Evolutionary conservation across 2,113 vertebrate species (phyloP).

Genomic region (Elephas maximus): DNA sequence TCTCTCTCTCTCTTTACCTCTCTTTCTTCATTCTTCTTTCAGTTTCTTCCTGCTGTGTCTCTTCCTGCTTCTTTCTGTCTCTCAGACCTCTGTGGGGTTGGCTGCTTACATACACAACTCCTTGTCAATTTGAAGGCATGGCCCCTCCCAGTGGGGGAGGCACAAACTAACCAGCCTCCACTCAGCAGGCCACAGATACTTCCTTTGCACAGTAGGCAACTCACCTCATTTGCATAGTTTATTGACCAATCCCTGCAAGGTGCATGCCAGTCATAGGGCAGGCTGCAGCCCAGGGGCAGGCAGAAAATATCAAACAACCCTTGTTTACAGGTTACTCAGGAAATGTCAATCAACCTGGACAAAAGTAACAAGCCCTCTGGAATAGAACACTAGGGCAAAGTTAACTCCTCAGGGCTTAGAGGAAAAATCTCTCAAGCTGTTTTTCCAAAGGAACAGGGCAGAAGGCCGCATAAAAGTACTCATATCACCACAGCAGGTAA

Average conservation of each 20-base stretch:
- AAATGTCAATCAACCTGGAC: background rate
- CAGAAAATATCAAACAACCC: background rate
- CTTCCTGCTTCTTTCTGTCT: background rate
- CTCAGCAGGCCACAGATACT: background rate
- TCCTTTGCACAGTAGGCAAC: background rate
- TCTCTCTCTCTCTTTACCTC: too few relatives aligned
- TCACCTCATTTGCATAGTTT: background rate
- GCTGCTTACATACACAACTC: background rate
- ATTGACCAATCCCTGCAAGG: background rate
- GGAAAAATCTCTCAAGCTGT: background rate
- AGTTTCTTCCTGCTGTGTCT: background rate
- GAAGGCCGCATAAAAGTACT: background rate
- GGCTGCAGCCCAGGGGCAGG: background rate
- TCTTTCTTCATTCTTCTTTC: background rate
- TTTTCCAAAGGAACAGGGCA: background rate
- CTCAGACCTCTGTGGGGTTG: background rate
- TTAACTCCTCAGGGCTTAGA: background rate
- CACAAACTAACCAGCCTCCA: background rate
- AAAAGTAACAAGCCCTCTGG: background rate
- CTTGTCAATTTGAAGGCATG: background rate
- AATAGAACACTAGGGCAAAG: background rate
- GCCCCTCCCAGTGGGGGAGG: background rate
- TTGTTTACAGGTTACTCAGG: background rate
- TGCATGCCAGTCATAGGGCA: background rate
- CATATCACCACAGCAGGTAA: background rate